Evolutionary conservation across 2,888 invertebrate genomes (phyloP), one percentile per base, ranked within the genome.

Genomic region (Netelia virgata): DNA sequence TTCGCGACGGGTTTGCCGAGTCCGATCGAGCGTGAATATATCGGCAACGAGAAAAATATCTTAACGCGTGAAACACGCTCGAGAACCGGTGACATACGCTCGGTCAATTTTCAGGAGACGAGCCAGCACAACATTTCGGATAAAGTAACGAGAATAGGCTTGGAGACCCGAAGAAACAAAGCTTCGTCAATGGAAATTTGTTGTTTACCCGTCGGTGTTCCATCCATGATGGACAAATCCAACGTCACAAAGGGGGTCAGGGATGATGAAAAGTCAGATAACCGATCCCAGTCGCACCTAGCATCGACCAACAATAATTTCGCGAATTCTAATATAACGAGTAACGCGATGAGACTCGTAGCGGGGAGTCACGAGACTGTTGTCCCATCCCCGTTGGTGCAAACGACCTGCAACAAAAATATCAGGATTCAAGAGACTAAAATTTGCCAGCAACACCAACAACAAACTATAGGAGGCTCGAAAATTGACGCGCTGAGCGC

Each of bases 401-500:
- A 69, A 69, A 9, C 69, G 68, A 73, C 53, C 23, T 83, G 70
- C 20, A 72, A 66, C 20, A 86, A 77, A 68, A 69, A 10, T 47
- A 18, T 47, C 3, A 82, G 72, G 68, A 75, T 14, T 41, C 80
- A 75, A 16, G 79, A 68, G 14, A 66, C 80, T 73, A 83, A 84
- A 47, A 75, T 68, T 77, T 55, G 73, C 6, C 79, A 81, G 23
- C 69, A 70, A 14, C 47, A 16, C 10, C 63, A 50, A 50, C 69
- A 50, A 36, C n/a, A 87, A 80, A 69, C 74, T 16, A 50, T 84
- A 1, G 64, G 82, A 6, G 93, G 93, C 5, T 92, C 93, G 3
- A 93, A 93, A 80, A 93, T 93, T 8, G 92, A 93, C 59, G 92
- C 93, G 3, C 82, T 93, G 3, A 93, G 93, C 81, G 92, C 90